phyloP scores from a whole-genome alignment of 2,797 vertebrate genomes.

The Mus minutoides region DNA sequence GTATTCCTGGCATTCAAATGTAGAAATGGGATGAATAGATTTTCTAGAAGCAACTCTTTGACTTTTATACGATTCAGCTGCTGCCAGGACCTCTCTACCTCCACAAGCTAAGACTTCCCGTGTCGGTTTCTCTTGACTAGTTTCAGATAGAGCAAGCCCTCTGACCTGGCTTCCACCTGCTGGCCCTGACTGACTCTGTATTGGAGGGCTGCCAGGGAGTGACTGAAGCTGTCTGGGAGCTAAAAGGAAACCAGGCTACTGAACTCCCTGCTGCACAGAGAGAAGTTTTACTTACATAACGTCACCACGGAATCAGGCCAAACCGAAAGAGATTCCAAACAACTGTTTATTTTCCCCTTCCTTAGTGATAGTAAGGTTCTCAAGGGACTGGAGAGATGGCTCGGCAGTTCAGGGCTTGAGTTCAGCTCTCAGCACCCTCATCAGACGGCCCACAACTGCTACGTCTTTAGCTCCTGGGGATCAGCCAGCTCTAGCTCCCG shows the following conservation, averaged over 20 bases:
- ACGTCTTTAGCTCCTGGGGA: neutral
- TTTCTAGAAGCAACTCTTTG: neutral
- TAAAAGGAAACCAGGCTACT: neutral
- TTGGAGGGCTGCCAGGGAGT: neutral
- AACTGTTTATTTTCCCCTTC: neutral
- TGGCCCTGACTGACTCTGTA: neutral
- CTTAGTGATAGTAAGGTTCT: neutral
- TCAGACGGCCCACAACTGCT: neutral
- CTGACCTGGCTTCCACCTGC: neutral
- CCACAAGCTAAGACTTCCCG: neutral
- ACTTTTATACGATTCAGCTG: neutral
- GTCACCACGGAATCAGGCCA: neutral
- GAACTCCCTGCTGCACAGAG: neutral
- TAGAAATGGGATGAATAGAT: neutral
- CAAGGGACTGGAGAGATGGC: neutral
- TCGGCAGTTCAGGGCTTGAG: neutral
- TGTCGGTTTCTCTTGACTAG: neutral
- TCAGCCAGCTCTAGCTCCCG: neutral
- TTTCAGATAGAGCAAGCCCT: conserved; percentile 26
- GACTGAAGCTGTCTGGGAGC: neutral
- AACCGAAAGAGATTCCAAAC: neutral
- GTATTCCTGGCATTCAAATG: neutral
- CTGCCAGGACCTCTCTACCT: neutral
- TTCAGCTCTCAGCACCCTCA: neutral
- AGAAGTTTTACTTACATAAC: neutral